Evolutionary conservation across 1,140 invertebrate species (phyloP), one percentile per base, ranked within the genome.

Genomic region (Cydia pomonella): DNA sequence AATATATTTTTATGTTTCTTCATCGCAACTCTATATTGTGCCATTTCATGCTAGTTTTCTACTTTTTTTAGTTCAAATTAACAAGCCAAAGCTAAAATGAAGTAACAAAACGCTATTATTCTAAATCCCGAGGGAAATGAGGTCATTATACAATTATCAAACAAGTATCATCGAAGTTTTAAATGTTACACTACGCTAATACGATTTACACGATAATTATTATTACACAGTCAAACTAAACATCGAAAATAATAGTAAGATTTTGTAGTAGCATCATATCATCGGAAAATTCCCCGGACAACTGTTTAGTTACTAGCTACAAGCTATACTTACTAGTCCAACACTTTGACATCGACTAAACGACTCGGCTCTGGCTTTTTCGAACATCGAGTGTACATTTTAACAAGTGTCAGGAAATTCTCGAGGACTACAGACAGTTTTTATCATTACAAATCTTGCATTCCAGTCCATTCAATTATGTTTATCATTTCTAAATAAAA

Each of bases 1-100:
- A 92, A 90, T 89, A 85, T 83, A 83, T 87, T 83, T 82, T 82
- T 77, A 85, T 74, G 77, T 79, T 83, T 84, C 79, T 89, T 88
- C 89, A 84, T 81, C 81, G 81, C 89, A 84, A 82, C 79, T 69
- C 78, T 79, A 82, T 87, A 80, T 87, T 88, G 87, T 92, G 87
- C 84, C 81, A 84, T 81, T 84, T 83, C 80, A 50, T 78, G 75
- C 71, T 66, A 79, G 44, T 71, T 75, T 76, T 73, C 33, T 27
- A 73, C 13, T 23, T 75, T 71, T 73, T 71, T 73, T 50, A 75
- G 74, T 71, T 77, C 63, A 79, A 72, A 79, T 50, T 76, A 78
- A 75, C 77, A 79, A 80, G 79, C 74, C 72, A 74, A 79, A 72
- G 69, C 75, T 77, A 76, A 79, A 69, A 71, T 77, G 41, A 85